phyloP scores from a whole-genome alignment of 2,113 vertebrate genomes.

The Mystacornis crossleyi region DNA sequence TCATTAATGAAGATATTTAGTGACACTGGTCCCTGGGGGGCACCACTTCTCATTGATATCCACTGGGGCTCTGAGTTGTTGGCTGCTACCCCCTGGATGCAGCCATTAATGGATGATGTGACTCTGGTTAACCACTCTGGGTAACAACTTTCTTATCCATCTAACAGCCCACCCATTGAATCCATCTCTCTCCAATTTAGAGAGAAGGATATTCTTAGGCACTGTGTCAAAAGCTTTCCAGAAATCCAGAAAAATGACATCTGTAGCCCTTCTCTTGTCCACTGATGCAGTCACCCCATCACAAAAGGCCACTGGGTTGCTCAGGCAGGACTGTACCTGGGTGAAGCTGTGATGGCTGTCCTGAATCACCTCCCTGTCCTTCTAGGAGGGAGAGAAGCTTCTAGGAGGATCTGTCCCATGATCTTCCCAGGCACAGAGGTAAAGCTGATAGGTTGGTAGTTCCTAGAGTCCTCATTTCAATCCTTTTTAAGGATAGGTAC shows the following conservation, averaged over 20 bases:
- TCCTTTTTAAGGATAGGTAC: background rate
- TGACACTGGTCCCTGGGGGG: background rate
- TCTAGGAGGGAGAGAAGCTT: no score
- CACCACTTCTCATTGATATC: background rate
- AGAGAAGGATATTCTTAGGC: background rate
- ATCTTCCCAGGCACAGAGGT: background rate
- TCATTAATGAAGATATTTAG: background rate
- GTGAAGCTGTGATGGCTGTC: background rate
- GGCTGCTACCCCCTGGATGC: background rate
- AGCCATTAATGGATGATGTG: fast-evolving
- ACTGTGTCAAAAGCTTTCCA: background rate
- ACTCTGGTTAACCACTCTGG: background rate
- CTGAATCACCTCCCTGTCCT: background rate
- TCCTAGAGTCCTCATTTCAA: background rate
- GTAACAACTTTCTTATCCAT: background rate
- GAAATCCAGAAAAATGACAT: background rate
- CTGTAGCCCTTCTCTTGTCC: background rate
- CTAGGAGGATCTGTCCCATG: background rate
- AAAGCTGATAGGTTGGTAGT: background rate
- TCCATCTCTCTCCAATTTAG: background rate
- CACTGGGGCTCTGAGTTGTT: background rate
- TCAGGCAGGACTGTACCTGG: background rate
- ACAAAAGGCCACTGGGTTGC: background rate
- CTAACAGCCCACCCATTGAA: background rate
- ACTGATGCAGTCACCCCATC: background rate